Evolutionary conservation across 1,140 invertebrate genomes (phyloP).

Genomic region (Lanistes nyassanus): DNA sequence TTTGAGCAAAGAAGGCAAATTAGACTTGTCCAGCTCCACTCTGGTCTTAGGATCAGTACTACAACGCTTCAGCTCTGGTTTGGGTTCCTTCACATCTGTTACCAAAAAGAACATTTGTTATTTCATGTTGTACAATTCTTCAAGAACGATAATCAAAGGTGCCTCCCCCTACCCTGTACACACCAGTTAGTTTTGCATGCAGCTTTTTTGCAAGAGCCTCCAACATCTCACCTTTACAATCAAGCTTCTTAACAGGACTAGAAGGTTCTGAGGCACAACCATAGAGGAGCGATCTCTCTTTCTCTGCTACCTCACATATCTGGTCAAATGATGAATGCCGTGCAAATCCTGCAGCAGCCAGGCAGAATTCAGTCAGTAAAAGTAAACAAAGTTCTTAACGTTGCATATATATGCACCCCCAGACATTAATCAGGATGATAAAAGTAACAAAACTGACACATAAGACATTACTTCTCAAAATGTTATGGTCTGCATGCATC

Average conservation of each 20-base stretch:
- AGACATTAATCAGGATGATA: too few relatives aligned
- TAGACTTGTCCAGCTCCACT: too few relatives aligned
- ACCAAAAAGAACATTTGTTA: too few relatives aligned
- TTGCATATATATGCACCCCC: too few relatives aligned
- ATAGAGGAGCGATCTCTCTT: slow-evolving; percentile 57
- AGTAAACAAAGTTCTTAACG: too few relatives aligned
- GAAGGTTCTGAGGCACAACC: slow-evolving; percentile 49
- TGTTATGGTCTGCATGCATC: too few relatives aligned
- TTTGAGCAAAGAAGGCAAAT: too few relatives aligned
- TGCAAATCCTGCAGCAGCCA: slow-evolving; percentile 39
- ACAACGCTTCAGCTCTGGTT: slow-evolving; percentile 6
- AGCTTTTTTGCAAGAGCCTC: background rate
- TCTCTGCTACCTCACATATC: slow-evolving; percentile 64
- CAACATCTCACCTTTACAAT: slow-evolving; percentile 29
- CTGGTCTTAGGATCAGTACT: background rate
- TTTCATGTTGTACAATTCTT: too few relatives aligned
- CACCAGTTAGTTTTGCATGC: background rate
- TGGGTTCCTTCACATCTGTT: slow-evolving; percentile 6
- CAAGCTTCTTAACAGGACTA: slow-evolving; percentile 49
- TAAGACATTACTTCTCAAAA: too few relatives aligned
- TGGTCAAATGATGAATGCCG: slow-evolving; percentile 66
- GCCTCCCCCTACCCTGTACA: background rate
- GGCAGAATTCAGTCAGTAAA: too few relatives aligned
- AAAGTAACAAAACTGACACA: too few relatives aligned
- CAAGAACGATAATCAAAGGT: too few relatives aligned